These are phyloP conservation scores for Morpho achilles DNA, from an alignment of 2,888 invertebrate species.

Conservation along the genomic window DNA sequence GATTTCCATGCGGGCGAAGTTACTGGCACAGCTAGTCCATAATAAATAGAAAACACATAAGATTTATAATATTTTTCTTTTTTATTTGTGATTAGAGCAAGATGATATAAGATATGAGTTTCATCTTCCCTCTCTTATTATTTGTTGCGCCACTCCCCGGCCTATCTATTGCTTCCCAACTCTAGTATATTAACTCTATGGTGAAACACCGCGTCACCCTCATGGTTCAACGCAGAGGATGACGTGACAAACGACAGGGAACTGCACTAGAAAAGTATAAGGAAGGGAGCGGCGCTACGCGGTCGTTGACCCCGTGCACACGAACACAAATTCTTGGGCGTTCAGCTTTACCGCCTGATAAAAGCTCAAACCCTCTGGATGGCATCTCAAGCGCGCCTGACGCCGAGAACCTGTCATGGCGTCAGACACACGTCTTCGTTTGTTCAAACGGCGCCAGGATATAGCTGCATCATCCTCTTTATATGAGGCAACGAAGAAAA, in stretches of 20 bases:
- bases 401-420: slow-evolving; percentile 9
- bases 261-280: slow-evolving; percentile 31
- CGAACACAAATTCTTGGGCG: slow-evolving; percentile 69
- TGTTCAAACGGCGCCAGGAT: slow-evolving; percentile 34
- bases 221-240: slow-evolving; percentile 11
- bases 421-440: slow-evolving; percentile 32
- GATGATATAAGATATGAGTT: too few species aligned
- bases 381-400: slow-evolving; percentile 50
- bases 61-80: too few species aligned
- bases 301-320: slow-evolving; percentile 38
- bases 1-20: too few species aligned
- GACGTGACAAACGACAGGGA: slow-evolving; percentile 28
- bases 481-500: background rate
- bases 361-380: slow-evolving; percentile 49
- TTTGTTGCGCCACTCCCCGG: too few species aligned
- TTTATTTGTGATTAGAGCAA: too few species aligned
- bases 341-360: slow-evolving; percentile 45
- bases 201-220: slow-evolving; percentile 1
- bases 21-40: too few species aligned
- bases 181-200: too few species aligned
- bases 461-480: background rate
- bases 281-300: slow-evolving; percentile 34
- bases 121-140: too few species aligned
- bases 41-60: too few species aligned
- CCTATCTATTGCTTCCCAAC: too few species aligned